Conservation (phyloP, 2,797 vertebrate genomes). For the Sciurus carolinensis region DNA sequence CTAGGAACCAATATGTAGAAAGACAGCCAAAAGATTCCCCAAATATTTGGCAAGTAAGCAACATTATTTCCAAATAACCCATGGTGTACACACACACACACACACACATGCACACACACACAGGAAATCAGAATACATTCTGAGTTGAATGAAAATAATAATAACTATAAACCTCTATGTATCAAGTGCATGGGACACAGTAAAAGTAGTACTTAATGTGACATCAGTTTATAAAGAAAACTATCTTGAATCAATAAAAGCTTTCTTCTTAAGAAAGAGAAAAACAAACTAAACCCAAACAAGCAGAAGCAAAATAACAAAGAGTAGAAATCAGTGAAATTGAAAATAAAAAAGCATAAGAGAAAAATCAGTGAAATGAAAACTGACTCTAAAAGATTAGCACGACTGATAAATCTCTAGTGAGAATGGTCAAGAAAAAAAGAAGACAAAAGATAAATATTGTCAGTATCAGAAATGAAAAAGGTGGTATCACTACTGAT, state of each 20-base stretch:
- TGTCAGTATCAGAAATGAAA: neutral
- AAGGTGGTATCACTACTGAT: neutral
- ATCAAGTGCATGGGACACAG: neutral
- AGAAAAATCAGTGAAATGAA: slow-evolving; percentile 18
- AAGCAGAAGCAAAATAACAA: slow-evolving; percentile 21
- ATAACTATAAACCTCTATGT: neutral
- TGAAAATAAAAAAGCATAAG: neutral
- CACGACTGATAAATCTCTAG: neutral
- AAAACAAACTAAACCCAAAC: slow-evolving; percentile 12
- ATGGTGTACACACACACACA: neutral
- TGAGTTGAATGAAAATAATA: neutral
- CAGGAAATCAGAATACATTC: neutral
- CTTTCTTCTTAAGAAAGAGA: neutral
- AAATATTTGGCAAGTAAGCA: slow-evolving; percentile 1
- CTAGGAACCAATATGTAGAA: neutral
- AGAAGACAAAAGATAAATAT: neutral
- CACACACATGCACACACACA: neutral
- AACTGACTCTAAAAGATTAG: neutral
- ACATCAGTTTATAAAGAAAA: neutral
- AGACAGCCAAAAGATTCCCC: neutral
- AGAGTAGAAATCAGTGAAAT: neutral
- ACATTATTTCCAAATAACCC: neutral
- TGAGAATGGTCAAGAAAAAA: neutral
- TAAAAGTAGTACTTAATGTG: neutral
- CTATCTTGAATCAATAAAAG: neutral